phyloP scores from a whole-genome alignment of 1,140 invertebrate species.

The Anadara kagoshimensis region DNA sequence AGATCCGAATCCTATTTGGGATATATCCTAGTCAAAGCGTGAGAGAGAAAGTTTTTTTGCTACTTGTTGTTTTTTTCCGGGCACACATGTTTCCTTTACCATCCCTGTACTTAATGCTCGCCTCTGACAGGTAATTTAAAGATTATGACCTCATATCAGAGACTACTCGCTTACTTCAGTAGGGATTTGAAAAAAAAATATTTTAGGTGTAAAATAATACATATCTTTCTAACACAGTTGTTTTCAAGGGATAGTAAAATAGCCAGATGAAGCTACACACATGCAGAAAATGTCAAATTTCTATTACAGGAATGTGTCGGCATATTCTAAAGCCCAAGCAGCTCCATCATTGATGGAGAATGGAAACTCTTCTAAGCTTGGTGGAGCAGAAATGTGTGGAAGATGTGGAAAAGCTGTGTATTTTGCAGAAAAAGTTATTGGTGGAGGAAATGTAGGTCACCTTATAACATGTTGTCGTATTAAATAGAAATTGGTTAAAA shows the following conservation, averaged over 20 bases:
- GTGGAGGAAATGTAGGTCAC: slow-evolving; percentile 95
- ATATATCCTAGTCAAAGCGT: too few species aligned
- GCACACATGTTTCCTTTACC: too few species aligned
- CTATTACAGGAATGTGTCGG: slow-evolving; percentile 58
- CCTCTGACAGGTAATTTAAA: too few species aligned
- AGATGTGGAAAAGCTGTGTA: slow-evolving; percentile 99
- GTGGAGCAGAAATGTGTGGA: slow-evolving; percentile 85
- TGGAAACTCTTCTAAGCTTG: slow-evolving; percentile 14
- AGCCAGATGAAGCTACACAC: not conserved
- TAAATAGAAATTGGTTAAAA: too few species aligned
- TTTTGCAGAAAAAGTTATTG: slow-evolving; percentile 97
- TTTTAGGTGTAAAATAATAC: too few species aligned
- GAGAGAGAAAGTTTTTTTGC: too few species aligned
- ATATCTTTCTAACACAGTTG: not conserved
- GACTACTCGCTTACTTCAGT: too few species aligned
- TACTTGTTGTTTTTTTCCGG: too few species aligned
- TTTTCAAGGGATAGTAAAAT: not conserved
- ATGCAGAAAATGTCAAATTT: not conserved
- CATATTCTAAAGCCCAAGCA: slow-evolving; percentile 57
- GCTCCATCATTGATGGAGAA: slow-evolving; percentile 45
- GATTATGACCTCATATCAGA: too few species aligned
- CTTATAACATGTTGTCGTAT: not conserved
- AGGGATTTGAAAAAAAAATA: too few species aligned
- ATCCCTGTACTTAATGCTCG: too few species aligned
- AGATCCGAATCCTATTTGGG: too few species aligned